Conservation (phyloP, 2,888 invertebrate species). For the Amblyjoppa fuscipennis region DNA sequence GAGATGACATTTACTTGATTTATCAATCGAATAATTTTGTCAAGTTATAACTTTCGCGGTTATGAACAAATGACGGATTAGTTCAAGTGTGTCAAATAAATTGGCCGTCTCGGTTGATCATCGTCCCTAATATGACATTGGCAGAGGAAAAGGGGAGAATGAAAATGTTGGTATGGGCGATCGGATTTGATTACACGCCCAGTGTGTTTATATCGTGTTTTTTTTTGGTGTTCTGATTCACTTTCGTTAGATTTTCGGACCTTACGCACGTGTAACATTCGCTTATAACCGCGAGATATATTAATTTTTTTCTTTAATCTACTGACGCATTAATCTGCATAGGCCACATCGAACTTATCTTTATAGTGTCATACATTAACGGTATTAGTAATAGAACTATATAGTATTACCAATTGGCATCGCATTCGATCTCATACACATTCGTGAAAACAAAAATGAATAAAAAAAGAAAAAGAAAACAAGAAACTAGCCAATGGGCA, state of each 20-base stretch:
- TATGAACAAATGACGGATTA: conserved; percentile 9
- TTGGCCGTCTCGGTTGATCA: neutral
- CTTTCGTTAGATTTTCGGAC: conserved; percentile 56
- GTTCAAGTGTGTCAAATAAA: neutral
- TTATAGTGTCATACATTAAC: conserved; percentile 58
- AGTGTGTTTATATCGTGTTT: conserved; percentile 22
- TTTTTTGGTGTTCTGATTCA: conserved; percentile 57
- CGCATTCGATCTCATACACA: conserved; percentile 43
- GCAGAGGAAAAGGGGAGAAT: conserved; percentile 29
- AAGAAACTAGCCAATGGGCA: neutral
- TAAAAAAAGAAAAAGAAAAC: neutral
- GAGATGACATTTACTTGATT: neutral
- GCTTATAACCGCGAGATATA: conserved; percentile 26
- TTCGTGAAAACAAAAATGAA: conserved; percentile 34
- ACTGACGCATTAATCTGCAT: conserved; percentile 65
- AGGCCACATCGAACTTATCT: conserved; percentile 69
- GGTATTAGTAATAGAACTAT: conserved; percentile 44
- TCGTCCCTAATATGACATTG: conserved; percentile 11
- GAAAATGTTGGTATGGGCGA: conserved; percentile 44
- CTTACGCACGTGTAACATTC: conserved; percentile 35
- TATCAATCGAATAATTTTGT: conserved; percentile 12
- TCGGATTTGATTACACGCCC: conserved; percentile 63
- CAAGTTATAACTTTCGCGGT: neutral
- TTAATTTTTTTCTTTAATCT: conserved; percentile 28
- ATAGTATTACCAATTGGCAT: conserved; percentile 41